Evolutionary conservation across 2,113 vertebrate genomes (phyloP), one percentile per base, ranked within the genome.

Genomic region (Silurus meridionalis): DNA sequence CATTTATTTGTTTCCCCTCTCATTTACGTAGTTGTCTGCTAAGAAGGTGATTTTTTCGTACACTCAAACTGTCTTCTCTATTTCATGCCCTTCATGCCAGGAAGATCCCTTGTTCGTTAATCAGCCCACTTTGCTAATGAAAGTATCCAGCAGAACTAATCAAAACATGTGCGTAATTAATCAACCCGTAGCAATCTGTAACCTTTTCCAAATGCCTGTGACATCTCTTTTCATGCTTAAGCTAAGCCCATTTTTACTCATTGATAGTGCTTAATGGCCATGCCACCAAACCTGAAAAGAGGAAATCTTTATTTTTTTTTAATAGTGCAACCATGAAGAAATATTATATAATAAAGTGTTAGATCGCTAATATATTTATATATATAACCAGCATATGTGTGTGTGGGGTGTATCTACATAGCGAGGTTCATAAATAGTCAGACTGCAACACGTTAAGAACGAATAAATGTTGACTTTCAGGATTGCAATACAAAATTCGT

Each of bases 111-210:
- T 80, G 82, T 81, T 87, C 67, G 64, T 90, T 85, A 74, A 87
- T 94, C 90, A 92, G 91, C 91, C 85, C 91, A 94, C 93, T 93
- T 90, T 88, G 86, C 91, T 95, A 96, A 96, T 95, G 94, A 95
- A 95, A 95, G 90, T 90, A 94, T 94, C 92, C 92, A 92, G 94
- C 94, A 95, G 95, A 96, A 95, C 94, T 96, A 96, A 96, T 96
- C 94, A 92, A 93, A 96, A 95, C 95, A 95, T 90, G n/a, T 83
- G 87, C 91, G 94, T 95, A 96, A 96, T 96, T 96, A 96, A 96
- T 96, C 93, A 95, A 93, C 92, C 93, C 90, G 93, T 95, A 94
- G 92, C 94, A 95, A 94, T 92, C 91, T 94, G 80, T 93, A 95
- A 91, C 90, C 91, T 88, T 86, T 91, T 0, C 3, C 83, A 92